A percentile compares a stretch with the other conserved stretches of the same genome.
Evolutionary conservation across 2,888 invertebrate species (phyloP).

Genomic region (Lissonota sp.): DNA sequence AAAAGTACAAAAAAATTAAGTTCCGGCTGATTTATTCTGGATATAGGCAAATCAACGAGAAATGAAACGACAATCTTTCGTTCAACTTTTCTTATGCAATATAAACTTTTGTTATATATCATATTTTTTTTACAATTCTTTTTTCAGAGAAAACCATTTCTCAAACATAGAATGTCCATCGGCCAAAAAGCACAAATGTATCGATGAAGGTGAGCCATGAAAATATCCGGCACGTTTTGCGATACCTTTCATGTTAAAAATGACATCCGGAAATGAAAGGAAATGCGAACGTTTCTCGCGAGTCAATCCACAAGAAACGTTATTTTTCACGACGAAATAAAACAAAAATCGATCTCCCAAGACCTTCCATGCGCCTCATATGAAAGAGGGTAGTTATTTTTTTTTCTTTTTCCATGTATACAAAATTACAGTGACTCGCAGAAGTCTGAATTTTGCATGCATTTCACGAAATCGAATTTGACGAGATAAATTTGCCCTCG

Average conservation of each 20-base stretch:
- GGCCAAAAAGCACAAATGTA: neutral
- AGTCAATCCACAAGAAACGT: conserved; percentile 40
- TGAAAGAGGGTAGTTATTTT: neutral
- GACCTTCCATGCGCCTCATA: neutral
- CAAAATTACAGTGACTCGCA: neutral
- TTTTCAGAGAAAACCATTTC: too few relatives aligned
- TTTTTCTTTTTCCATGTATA: neutral
- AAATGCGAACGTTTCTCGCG: conserved; percentile 55
- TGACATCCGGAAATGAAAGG: conserved; percentile 57
- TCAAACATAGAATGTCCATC: too few relatives aligned
- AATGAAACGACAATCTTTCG: too few relatives aligned
- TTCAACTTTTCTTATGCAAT: too few relatives aligned
- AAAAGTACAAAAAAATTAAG: neutral
- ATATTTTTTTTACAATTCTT: too few relatives aligned
- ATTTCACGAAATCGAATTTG: conserved; percentile 9
- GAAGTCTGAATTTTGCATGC: neutral
- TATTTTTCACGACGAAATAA: conserved; percentile 51
- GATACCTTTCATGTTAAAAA: neutral
- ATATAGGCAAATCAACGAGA: too few relatives aligned
- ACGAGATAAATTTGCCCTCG: conserved; percentile 2
- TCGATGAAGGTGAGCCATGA: neutral
- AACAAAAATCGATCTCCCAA: conserved; percentile 5
- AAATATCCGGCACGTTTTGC: conserved; percentile 11
- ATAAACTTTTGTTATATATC: too few relatives aligned
- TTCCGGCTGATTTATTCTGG: neutral